Evolutionary conservation across 2,797 vertebrate species (phyloP).

Genomic region (Cetoscarus ocellatus): DNA sequence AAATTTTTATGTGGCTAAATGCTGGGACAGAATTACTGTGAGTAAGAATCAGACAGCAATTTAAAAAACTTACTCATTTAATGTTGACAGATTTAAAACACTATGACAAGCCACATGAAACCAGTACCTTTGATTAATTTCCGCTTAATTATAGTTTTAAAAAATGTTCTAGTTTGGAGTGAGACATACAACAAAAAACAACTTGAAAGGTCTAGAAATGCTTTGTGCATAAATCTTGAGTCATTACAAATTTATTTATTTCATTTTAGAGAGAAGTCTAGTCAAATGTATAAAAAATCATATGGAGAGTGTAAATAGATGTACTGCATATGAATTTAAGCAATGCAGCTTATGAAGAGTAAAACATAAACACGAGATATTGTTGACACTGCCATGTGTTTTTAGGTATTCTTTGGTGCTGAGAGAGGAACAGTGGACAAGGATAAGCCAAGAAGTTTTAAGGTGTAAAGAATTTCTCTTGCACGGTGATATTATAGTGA

Average conservation of each 20-base stretch:
- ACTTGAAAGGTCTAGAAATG: background rate
- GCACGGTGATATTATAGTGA: no score
- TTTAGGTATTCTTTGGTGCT: no score
- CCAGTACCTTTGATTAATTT: no score
- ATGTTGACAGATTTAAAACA: background rate
- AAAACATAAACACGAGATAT: background rate
- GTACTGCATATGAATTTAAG: no score
- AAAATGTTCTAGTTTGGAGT: background rate
- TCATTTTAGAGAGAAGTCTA: background rate
- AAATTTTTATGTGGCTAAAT: background rate
- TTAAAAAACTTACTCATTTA: background rate
- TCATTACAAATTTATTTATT: background rate
- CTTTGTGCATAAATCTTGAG: background rate
- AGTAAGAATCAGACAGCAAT: constrained; percentile 3
- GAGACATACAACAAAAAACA: background rate
- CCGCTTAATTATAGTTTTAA: background rate
- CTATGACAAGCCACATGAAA: no score
- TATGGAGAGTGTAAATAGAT: background rate
- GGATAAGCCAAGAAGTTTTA: no score
- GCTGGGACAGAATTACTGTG: background rate
- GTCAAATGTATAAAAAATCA: background rate
- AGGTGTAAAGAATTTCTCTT: no score
- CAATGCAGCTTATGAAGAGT: no score
- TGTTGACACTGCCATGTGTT: no score
- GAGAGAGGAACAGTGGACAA: no score